Evolutionary conservation across 2,113 vertebrate species (phyloP).

Genomic region (Anthoscopus minutus): DNA sequence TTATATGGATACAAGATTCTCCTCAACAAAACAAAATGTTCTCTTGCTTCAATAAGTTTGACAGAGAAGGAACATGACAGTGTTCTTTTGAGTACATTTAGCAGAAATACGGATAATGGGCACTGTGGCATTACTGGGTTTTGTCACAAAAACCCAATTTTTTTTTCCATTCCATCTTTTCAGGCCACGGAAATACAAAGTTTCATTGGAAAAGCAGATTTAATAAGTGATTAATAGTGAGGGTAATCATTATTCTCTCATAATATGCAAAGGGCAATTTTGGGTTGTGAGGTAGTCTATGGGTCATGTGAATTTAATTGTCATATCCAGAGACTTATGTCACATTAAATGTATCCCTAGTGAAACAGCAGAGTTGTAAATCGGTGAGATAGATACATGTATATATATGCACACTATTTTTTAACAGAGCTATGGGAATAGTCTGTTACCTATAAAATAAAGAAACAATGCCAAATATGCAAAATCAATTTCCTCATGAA

Average conservation of each 20-base stretch:
- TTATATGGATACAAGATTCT: not conserved
- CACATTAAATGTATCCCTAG: conserved; percentile 54
- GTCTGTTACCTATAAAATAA: conserved; percentile 58
- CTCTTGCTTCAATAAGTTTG: not conserved
- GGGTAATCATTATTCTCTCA: conserved; percentile 2
- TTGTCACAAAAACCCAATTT: not conserved
- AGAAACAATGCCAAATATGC: conserved; percentile 54
- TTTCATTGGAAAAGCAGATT: conserved; percentile 28
- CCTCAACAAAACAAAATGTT: not conserved
- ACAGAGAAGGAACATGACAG: not conserved
- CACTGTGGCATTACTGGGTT: not conserved
- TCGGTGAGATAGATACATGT: not conserved
- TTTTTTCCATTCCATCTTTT: not conserved
- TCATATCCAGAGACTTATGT: conserved; percentile 61
- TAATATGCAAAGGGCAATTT: conserved; percentile 48
- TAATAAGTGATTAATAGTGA: conserved; percentile 35
- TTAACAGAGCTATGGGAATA: conserved; percentile 53
- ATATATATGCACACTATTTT: not conserved
- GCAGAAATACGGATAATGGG: not conserved
- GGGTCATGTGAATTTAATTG: conserved; percentile 65
- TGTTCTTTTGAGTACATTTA: not conserved
- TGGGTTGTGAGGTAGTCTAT: conserved; percentile 49
- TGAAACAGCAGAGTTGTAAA: conserved; percentile 51
- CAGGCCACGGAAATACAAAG: not conserved
- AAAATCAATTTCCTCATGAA: conserved; percentile 58